These are phyloP conservation scores for Xestia ashworthii DNA, from an alignment of 2,888 invertebrate genomes.

Conservation along the genomic window DNA sequence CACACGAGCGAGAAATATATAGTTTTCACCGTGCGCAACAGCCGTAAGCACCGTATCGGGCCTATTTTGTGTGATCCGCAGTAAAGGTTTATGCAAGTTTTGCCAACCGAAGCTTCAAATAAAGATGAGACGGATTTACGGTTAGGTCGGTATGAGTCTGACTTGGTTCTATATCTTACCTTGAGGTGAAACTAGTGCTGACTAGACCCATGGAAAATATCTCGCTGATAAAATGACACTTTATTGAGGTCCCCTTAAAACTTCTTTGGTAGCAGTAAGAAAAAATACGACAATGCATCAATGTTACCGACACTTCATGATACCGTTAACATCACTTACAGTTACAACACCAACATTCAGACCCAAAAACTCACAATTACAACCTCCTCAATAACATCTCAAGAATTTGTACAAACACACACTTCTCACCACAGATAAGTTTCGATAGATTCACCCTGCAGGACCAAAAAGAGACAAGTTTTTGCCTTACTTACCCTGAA, in stretches of 20 bases:
- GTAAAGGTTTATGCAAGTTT: background rate
- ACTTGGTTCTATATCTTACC: too few species aligned
- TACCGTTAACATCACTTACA: background rate
- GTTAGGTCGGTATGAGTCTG: too few species aligned
- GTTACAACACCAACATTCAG: conserved; percentile 3
- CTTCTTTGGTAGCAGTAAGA: too few species aligned
- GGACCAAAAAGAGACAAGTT: background rate
- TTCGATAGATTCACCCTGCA: background rate
- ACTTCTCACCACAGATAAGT: conserved; percentile 27
- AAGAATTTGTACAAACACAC: conserved; percentile 51
- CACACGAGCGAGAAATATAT: too few species aligned
- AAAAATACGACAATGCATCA: background rate
- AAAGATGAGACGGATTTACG: background rate
- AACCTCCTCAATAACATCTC: conserved; percentile 7
- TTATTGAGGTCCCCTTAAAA: too few species aligned
- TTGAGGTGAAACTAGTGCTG: too few species aligned
- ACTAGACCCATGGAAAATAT: too few species aligned
- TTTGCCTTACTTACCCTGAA: background rate
- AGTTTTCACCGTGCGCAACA: too few species aligned
- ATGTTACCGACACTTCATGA: background rate
- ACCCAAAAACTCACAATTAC: conserved; percentile 11
- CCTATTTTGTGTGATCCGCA: too few species aligned
- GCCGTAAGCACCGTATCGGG: too few species aligned
- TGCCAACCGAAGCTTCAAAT: background rate
- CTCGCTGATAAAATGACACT: too few species aligned